A percentile compares a stretch with the other conserved stretches of the same genome.
Conservation (phyloP, 2,113 vertebrate species). For the Burhinus bistriatus region DNA sequence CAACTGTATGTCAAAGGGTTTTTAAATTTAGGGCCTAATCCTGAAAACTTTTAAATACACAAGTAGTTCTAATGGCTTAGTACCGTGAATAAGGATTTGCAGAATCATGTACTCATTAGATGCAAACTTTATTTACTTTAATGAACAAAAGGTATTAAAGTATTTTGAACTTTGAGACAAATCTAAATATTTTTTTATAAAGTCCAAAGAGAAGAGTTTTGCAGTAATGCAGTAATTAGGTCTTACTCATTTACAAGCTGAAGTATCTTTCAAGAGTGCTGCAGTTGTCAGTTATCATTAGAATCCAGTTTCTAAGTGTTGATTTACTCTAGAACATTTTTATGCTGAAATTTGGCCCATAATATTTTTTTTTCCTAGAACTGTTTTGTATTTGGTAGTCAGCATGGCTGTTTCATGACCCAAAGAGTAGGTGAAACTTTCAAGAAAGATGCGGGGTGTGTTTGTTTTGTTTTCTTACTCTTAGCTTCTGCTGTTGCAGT, state of each 20-base stretch:
- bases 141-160: neutral
- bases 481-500: neutral
- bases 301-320: neutral
- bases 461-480: neutral
- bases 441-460: neutral
- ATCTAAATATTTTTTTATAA: neutral
- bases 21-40: slow-evolving; percentile 29
- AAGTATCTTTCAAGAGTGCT: neutral
- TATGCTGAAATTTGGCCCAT: neutral
- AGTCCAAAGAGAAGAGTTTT: neutral
- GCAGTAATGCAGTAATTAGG: neutral
- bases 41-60: slow-evolving; percentile 35
- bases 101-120: neutral
- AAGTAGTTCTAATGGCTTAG: neutral
- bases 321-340: neutral
- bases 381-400: neutral
- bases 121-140: neutral
- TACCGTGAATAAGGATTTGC: neutral
- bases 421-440: neutral
- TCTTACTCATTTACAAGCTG: neutral
- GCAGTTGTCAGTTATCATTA: slow-evolving; percentile 19
- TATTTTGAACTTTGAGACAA: neutral
- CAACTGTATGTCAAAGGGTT: slow-evolving; percentile 32
- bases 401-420: neutral
- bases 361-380: neutral